Evolutionary conservation across 2,797 vertebrate species (phyloP).

Genomic region (Darevskia nairensis): DNA sequence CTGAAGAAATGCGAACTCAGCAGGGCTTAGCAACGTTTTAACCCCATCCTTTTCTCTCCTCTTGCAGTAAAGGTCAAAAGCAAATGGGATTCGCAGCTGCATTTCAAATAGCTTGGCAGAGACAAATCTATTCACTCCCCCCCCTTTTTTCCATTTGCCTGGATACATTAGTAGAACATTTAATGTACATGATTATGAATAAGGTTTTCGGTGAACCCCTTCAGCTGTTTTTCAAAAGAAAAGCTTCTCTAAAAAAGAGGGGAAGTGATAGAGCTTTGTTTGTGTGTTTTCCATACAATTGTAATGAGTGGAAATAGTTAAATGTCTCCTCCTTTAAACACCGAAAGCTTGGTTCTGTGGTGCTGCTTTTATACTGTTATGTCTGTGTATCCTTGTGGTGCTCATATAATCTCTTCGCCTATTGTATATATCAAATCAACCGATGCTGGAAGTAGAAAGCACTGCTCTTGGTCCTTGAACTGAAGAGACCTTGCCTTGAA

Average conservation of each 20-base stretch:
- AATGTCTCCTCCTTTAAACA: conserved; percentile 61
- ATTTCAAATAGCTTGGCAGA: conserved; percentile 27
- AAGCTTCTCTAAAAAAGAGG: conserved; percentile 25
- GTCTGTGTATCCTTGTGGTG: not conserved
- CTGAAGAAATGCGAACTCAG: conserved; percentile 57
- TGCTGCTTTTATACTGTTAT: not conserved
- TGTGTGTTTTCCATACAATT: conserved; percentile 22
- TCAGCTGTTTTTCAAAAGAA: conserved; percentile 37
- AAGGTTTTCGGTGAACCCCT: conserved; percentile 35
- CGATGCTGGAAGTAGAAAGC: not conserved
- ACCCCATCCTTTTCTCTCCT: conserved; percentile 64
- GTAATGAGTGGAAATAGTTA: conserved; percentile 52
- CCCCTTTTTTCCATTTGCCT: not conserved
- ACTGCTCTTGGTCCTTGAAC: conserved; percentile 9
- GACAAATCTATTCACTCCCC: not conserved
- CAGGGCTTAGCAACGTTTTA: conserved; percentile 62
- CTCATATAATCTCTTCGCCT: not conserved
- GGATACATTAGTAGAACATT: not conserved
- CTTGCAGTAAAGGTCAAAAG: conserved; percentile 64
- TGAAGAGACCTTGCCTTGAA: conserved; percentile 15
- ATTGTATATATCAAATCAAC: not conserved
- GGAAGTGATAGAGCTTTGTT: conserved; percentile 54
- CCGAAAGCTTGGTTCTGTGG: not conserved
- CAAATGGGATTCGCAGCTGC: conserved; percentile 42
- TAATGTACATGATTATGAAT: not conserved